Base-by-base conservation (phyloP, 2,797 vertebrate species). In the Diglossa cyanea region DNA sequence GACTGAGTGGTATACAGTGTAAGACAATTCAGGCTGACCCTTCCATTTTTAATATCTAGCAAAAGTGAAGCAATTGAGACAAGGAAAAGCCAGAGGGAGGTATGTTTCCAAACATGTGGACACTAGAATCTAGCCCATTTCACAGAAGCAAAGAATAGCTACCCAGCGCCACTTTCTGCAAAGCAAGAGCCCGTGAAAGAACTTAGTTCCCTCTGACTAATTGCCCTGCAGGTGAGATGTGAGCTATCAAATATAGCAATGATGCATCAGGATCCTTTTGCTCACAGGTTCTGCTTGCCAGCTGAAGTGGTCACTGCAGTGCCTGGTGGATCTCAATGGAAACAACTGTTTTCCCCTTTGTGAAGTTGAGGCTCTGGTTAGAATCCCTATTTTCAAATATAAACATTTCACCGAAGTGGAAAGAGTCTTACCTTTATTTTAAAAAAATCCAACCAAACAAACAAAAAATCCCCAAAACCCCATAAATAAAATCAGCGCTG, bases 141-240 rank as follows among this genome's bases (percentile, higher is more conserved):
- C 11, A 30, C 13, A 74, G 16, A 71, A 68, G 6, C 26, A 73
- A 83, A 3, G 13, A 31, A 30, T 4, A 45, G 39, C 16, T 66
- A 26, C 51, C 12, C 14, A 73, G 6, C 11, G 57, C 11, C 24
- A n/a, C 13, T 10, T 70, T 74, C 53, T 68, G 17, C 26, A 84
- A 75, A 81, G 42, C 35, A 80, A 71, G 14, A 20, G 3, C 35
- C 23, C 50, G 8, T 3, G 4, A 7, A 66, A 62, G 7, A 70
- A 17, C 3, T 16, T 1, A 28, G 16, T 4, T 72, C 4, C 14
- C 17, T 79, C 9, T 47, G 17, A 12, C 7, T 78, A 20, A 81
- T 61, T 77, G 11, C 7, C 28, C 30, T 9, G 9, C 1, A 2
- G 8, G 5, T 57, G 28, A 57, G 33, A 65, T 1, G 2, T 9